Evolutionary conservation across 2,113 vertebrate genomes (phyloP).

Genomic region (Pangasianodon gigas): DNA sequence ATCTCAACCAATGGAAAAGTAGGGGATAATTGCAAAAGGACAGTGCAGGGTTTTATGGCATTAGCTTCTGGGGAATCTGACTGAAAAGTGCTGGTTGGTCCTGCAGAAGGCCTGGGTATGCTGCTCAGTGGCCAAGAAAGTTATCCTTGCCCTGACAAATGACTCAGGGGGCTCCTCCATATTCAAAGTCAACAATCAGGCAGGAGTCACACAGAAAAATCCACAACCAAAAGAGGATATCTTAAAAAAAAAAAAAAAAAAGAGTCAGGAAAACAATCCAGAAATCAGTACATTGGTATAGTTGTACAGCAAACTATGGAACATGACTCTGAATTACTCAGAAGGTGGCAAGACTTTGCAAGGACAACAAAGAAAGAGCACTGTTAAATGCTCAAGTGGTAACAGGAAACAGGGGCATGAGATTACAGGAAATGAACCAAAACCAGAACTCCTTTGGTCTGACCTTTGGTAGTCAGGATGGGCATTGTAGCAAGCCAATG

Average conservation of each 20-base stretch:
- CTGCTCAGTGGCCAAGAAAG: not conserved
- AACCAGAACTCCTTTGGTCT: not conserved
- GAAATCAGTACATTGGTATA: not conserved
- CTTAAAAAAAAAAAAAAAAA: not conserved
- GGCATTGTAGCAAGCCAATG: not conserved
- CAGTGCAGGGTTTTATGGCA: not conserved
- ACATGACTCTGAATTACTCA: not conserved
- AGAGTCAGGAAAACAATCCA: not conserved
- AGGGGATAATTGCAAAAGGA: not conserved
- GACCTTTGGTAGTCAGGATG: not conserved
- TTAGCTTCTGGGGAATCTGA: not conserved
- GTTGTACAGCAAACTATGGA: not conserved
- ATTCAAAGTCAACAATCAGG: not conserved
- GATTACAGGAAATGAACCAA: not conserved
- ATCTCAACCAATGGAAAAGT: not conserved
- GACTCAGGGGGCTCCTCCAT: not conserved
- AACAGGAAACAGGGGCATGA: not conserved
- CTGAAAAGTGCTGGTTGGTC: not conserved
- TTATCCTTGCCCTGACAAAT: not conserved
- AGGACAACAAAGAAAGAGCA: not conserved
- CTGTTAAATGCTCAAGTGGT: not conserved
- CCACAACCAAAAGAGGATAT: not conserved
- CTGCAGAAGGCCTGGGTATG: not conserved
- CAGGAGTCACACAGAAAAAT: not conserved
- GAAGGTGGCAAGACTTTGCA: not conserved